Conservation (phyloP, 2,888 invertebrate species). For the Mesorhabditis spiculigera region DNA sequence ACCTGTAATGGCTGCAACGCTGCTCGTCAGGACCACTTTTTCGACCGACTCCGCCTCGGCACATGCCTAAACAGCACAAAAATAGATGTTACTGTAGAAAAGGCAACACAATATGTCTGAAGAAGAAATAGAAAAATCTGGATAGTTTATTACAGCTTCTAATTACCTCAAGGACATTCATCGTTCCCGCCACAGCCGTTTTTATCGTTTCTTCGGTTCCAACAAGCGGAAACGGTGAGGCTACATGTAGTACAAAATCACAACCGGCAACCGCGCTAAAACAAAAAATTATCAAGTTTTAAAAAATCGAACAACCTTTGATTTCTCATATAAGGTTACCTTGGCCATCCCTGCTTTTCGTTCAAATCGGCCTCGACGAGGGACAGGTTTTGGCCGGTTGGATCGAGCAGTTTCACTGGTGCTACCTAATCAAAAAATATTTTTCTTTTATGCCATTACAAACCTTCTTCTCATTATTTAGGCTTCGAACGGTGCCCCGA, state of each 20-base stretch:
- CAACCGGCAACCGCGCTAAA: not conserved
- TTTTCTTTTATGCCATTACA: not conserved
- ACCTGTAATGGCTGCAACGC: not conserved
- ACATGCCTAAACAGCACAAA: not conserved
- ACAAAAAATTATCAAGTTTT: no score
- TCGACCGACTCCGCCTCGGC: not conserved
- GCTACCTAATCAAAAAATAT: not conserved
- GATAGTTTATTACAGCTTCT: not conserved
- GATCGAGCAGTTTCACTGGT: not conserved
- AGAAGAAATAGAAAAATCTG: not conserved
- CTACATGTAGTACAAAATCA: not conserved
- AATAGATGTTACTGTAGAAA: not conserved
- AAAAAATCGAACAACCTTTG: no score
- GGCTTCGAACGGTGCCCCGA: not conserved
- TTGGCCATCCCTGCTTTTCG: not conserved
- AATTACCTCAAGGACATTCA: not conserved
- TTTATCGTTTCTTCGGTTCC: not conserved
- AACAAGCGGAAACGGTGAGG: not conserved
- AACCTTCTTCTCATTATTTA: not conserved
- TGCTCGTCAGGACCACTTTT: slow-evolving; percentile 6
- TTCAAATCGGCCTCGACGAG: slow-evolving; percentile 2
- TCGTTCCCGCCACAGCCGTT: not conserved
- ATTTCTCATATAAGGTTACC: no score
- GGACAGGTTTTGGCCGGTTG: not conserved
- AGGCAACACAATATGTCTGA: no score